phyloP scores from a whole-genome alignment of 2,797 vertebrate genomes.

The Pangasius larnaudii region DNA sequence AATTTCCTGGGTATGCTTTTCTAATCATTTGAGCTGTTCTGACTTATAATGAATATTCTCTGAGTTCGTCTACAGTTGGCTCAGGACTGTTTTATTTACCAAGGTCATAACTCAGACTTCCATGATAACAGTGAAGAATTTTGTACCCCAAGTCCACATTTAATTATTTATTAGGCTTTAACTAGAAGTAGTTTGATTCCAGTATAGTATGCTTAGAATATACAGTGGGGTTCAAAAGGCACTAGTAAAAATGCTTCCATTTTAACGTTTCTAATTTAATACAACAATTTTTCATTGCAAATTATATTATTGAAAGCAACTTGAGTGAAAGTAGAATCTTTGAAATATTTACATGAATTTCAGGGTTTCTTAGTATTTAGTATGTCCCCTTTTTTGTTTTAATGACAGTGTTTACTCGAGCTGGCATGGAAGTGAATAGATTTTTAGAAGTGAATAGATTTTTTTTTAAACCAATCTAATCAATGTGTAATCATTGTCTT shows the following conservation, averaged over 20 bases:
- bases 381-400: neutral
- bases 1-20: neutral
- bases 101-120: neutral
- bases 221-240: too few species aligned
- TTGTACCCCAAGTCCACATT: neutral
- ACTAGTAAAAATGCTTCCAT: neutral
- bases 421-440: too few species aligned
- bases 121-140: neutral
- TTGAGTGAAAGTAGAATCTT: neutral
- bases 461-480: too few species aligned
- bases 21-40: neutral
- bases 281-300: neutral
- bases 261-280: neutral
- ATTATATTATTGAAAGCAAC: too few species aligned
- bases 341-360: neutral
- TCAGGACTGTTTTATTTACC: neutral
- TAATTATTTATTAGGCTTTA: neutral
- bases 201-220: neutral
- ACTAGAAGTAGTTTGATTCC: neutral
- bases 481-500: neutral
- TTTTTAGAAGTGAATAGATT: too few species aligned
- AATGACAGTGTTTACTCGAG: neutral
- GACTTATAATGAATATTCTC: conserved; percentile 5
- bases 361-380: neutral
- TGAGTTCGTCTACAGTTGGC: neutral